Conservation (phyloP, 1,140 invertebrate species). For the Vanessa atalanta region DNA sequence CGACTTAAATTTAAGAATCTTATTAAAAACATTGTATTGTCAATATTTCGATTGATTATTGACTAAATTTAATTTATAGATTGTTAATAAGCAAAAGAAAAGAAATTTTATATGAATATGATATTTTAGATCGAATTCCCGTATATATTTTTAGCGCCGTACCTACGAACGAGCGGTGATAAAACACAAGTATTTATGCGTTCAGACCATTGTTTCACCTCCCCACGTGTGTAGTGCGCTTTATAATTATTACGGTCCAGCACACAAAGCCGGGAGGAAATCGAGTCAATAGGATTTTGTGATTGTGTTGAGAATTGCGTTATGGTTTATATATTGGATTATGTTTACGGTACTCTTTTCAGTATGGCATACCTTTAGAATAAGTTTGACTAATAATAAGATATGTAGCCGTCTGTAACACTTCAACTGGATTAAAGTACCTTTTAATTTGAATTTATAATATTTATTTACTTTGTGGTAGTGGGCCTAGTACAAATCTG, state of each 20-base stretch:
- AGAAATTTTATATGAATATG: neutral
- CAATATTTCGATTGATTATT: too few species aligned
- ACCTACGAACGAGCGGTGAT: neutral
- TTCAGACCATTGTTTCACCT: conserved; percentile 14
- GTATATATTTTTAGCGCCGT: conserved; percentile 4
- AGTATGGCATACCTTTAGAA: too few species aligned
- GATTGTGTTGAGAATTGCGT: conserved; percentile 12
- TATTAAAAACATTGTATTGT: too few species aligned
- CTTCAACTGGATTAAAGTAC: too few species aligned
- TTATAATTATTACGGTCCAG: conserved; percentile 25
- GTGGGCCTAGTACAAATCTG: too few species aligned
- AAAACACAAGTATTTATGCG: conserved; percentile 11
- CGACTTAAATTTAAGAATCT: neutral
- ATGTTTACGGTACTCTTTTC: neutral
- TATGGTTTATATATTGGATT: neutral
- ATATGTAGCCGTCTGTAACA: too few species aligned
- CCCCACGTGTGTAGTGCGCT: conserved; percentile 20
- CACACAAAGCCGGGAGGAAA: conserved; percentile 27
- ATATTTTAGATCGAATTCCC: neutral
- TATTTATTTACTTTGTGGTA: too few species aligned
- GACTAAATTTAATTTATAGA: too few species aligned
- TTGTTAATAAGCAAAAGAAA: too few species aligned
- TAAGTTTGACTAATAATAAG: too few species aligned
- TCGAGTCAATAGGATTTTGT: conserved; percentile 33
- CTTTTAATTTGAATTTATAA: too few species aligned